Evolutionary conservation across 2,113 vertebrate species (phyloP).

Genomic region (Symphodus melops): DNA sequence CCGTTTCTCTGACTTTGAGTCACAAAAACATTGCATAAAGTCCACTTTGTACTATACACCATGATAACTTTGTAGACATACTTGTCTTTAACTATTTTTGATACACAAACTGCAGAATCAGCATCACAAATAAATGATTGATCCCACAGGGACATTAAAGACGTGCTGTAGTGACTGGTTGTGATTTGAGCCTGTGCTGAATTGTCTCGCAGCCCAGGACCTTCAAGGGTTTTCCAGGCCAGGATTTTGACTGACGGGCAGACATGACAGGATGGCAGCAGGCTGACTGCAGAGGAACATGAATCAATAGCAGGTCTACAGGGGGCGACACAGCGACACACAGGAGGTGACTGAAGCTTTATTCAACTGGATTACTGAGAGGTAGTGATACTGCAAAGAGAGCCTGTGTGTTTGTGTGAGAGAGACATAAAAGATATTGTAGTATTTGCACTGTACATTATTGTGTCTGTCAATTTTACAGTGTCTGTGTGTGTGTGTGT

Average conservation of each 20-base stretch:
- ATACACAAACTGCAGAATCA: neutral
- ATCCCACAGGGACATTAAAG: neutral
- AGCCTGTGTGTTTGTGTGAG: neutral
- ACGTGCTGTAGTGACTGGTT: neutral
- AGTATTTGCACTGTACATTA: conserved; percentile 2
- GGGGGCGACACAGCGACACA: conserved; percentile 31
- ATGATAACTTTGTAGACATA: too few relatives aligned
- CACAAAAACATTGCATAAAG: too few relatives aligned
- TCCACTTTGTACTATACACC: too few relatives aligned
- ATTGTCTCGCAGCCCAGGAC: neutral
- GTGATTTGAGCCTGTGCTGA: neutral
- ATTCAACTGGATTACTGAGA: conserved; percentile 70
- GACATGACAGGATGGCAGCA: conserved; percentile 77
- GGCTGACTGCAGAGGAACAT: conserved; percentile 59
- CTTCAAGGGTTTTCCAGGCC: conserved; percentile 12
- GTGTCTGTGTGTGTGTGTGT: too few relatives aligned
- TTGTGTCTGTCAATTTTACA: neutral
- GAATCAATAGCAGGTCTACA: conserved; percentile 75
- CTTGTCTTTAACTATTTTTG: neutral
- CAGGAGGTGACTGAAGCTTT: conserved; percentile 62
- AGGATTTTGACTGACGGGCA: conserved; percentile 66
- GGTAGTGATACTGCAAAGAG: conserved; percentile 32
- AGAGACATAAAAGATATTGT: neutral
- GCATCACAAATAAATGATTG: neutral
- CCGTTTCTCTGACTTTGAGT: too few relatives aligned